Percentiles rank a stretch among this genome's conserved stretches.
Evolutionary conservation across 2,888 invertebrate genomes (phyloP).

Genomic region (Conchocele bisecta): DNA sequence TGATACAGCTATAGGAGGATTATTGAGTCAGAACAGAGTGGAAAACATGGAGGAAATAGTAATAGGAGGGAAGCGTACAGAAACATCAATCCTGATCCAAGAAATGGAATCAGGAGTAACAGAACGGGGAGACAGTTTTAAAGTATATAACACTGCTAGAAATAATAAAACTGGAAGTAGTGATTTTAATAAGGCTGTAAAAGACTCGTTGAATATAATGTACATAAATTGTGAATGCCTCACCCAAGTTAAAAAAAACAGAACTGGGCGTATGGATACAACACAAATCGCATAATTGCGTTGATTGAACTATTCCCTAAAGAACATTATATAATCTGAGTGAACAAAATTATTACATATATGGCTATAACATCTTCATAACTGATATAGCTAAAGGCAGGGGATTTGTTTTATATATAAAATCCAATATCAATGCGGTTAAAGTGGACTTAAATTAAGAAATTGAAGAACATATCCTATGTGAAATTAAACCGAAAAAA

Average conservation of each 20-base stretch:
- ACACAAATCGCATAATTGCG: neutral
- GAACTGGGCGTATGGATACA: no score
- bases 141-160: neutral
- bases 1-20: no score
- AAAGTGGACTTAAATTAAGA: neutral
- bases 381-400: neutral
- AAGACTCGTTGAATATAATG: no score
- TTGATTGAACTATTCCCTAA: neutral
- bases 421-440: neutral
- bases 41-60: neutral
- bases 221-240: no score
- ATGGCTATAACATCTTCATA: neutral
- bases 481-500: neutral
- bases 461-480: neutral
- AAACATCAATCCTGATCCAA: no score
- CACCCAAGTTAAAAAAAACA: no score
- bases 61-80: neutral
- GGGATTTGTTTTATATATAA: neutral
- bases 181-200: no score
- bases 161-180: no score
- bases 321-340: neutral
- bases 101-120: neutral
- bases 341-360: neutral
- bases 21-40: no score
- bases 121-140: neutral